These are phyloP conservation scores for Trachurus trachurus DNA, from an alignment of 2,797 vertebrate species.

Conservation along the genomic window DNA sequence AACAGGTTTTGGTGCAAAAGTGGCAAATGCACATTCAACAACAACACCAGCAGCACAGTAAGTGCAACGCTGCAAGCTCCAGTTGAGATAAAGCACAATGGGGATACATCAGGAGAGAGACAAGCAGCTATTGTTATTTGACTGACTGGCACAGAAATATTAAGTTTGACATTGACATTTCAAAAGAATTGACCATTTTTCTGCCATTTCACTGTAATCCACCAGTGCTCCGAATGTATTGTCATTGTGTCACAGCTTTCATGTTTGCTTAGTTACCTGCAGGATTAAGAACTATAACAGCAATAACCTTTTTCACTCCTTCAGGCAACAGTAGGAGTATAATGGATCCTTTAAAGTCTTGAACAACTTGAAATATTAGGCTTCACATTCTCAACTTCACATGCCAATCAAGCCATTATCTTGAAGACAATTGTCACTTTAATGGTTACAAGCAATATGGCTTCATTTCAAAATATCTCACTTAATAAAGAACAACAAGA, in stretches of 20 bases:
- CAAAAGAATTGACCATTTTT: background rate
- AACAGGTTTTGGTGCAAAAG: background rate
- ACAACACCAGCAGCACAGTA: background rate
- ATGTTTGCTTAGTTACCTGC: background rate
- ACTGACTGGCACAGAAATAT: background rate
- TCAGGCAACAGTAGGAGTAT: background rate
- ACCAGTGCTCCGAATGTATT: background rate
- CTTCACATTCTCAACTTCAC: too few relatives aligned
- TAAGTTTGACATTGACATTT: background rate
- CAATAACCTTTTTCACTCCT: background rate
- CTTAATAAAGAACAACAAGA: background rate
- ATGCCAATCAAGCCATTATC: background rate
- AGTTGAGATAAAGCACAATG: background rate
- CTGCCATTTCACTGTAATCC: background rate
- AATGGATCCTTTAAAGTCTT: background rate
- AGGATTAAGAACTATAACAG: background rate
- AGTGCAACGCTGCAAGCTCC: background rate
- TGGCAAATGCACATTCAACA: background rate
- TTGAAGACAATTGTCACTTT: background rate
- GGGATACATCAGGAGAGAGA: background rate
- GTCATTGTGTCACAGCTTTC: background rate
- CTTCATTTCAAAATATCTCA: background rate
- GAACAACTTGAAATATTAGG: background rate
- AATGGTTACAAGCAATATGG: background rate
- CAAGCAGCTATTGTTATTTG: background rate